These are phyloP conservation scores for Amiota mariae DNA, from an alignment of 2,888 invertebrate genomes.

Conservation along the genomic window DNA sequence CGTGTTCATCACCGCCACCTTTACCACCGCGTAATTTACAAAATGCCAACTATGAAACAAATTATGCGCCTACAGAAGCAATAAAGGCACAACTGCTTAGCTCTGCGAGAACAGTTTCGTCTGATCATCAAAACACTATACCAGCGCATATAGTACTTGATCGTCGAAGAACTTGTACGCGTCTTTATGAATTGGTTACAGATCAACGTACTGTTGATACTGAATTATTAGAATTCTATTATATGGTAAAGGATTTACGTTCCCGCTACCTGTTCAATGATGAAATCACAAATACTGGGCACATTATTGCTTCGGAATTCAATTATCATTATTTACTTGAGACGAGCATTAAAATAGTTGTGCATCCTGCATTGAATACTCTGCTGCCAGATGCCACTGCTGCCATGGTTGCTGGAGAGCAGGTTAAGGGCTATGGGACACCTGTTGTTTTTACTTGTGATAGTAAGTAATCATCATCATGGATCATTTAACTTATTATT, in stretches of 20 bases:
- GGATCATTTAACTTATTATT: background rate
- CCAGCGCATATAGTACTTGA: conserved; percentile 60
- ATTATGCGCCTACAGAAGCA: conserved; percentile 39
- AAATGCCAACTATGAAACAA: conserved; percentile 11
- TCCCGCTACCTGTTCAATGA: conserved; percentile 85
- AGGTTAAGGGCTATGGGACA: conserved; percentile 74
- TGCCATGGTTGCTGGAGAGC: conserved; percentile 55
- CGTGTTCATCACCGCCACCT: conserved; percentile 75
- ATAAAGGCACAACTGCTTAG: background rate
- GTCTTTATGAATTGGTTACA: conserved; percentile 82
- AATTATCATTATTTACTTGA: conserved; percentile 85
- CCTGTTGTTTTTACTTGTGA: conserved; percentile 94
- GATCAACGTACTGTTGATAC: conserved; percentile 81
- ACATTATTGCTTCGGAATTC: conserved; percentile 90
- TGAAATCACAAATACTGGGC: conserved; percentile 86
- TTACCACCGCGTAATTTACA: conserved; percentile 77
- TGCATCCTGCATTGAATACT: conserved; percentile 77
- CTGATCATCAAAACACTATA: conserved; percentile 36
- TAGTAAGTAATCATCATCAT: conserved; percentile 76
- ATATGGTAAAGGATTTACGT: conserved; percentile 86
- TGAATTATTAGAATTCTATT: conserved; percentile 86
- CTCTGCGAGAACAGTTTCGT: background rate
- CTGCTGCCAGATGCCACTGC: conserved; percentile 75
- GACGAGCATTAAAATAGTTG: conserved; percentile 91
- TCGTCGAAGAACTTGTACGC: conserved; percentile 70